phyloP scores from a whole-genome alignment of 2,113 vertebrate genomes.

The Tragulus kanchil region DNA sequence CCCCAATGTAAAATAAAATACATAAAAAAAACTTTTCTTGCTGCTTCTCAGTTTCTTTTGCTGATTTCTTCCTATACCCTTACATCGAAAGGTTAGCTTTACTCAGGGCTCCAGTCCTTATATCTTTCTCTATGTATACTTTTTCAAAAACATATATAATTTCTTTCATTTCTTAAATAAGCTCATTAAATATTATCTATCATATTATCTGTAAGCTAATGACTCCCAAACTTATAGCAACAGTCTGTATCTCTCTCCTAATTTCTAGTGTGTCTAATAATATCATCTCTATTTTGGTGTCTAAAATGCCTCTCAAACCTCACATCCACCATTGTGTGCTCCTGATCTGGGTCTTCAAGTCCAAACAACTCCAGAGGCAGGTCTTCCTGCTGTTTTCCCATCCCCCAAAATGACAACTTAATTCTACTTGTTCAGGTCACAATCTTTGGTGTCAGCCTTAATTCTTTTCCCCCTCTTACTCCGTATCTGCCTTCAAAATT shows the following conservation, averaged over 20 bases:
- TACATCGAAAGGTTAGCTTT: not conserved
- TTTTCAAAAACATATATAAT: not conserved
- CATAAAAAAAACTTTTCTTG: not conserved
- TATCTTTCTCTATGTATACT: not conserved
- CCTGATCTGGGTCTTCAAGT: not conserved
- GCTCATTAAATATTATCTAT: not conserved
- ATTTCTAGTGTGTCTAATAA: not conserved
- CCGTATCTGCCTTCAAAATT: not conserved
- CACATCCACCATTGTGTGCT: not conserved
- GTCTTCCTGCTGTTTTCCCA: not conserved
- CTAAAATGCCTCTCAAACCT: not conserved
- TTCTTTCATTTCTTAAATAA: not conserved
- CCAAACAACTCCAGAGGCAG: not conserved
- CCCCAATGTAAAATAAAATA: too few species aligned
- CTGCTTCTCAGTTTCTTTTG: not conserved
- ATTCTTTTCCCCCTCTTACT: not conserved
- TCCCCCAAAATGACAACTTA: not conserved
- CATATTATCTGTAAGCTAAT: slow-evolving; percentile 10
- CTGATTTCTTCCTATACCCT: not conserved
- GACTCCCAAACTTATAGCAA: not conserved
- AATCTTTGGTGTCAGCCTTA: not conserved
- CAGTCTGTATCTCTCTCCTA: not conserved
- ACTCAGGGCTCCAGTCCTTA: not conserved
- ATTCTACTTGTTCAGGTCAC: not conserved
- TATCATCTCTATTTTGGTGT: not conserved